Evolutionary conservation across 2,797 vertebrate genomes (phyloP), one percentile per base, ranked within the genome.

Genomic region (Echiichthys vipera): DNA sequence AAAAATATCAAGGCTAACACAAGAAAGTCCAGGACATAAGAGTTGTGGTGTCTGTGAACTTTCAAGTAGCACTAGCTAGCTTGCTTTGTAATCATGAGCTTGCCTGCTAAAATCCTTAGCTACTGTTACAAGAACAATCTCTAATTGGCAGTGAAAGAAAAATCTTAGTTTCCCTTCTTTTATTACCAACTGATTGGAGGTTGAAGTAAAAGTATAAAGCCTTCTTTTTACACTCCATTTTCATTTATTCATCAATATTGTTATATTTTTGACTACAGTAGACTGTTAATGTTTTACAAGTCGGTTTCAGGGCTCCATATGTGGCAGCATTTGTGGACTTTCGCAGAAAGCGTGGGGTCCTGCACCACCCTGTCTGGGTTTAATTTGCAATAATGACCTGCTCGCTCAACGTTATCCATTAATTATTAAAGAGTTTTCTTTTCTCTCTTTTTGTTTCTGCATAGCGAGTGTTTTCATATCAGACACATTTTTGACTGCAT

Each of bases 401-500:
- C n/a, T n/a, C n/a, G n/a, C n/a, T n/a, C n/a, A n/a, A n/a, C n/a
- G n/a, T n/a, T n/a, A n/a, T n/a, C n/a, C n/a, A n/a, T n/a, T n/a
- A n/a, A 50, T 55, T 5, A 30, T 17, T 50, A 45, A 47, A 24
- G 7, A 32, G 12, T 2, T 58, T 56, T 30, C 3, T 18, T 20
- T 43, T 49, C 43, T 39, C 14, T 27, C 8, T 25, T 14, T 29
- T 51, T 50, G 24, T 24, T 61, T 22, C 30, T 17, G 15, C n/a
- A 1, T 11, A 5, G 32, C 2, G 5, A 12, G 2, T 30, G n/a
- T 64, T 18, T 18, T 54, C 34, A 62, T 20, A 54, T 40, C 2
- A 25, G 51, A 57, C 49, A 22, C 43, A 32, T 67, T 66, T 55
- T 37, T 51, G 58, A 55, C 32, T 47, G 20, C 25, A 24, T 27